Conservation (phyloP, 2,888 invertebrate genomes). For the Dyspetes luteomarginatus region DNA sequence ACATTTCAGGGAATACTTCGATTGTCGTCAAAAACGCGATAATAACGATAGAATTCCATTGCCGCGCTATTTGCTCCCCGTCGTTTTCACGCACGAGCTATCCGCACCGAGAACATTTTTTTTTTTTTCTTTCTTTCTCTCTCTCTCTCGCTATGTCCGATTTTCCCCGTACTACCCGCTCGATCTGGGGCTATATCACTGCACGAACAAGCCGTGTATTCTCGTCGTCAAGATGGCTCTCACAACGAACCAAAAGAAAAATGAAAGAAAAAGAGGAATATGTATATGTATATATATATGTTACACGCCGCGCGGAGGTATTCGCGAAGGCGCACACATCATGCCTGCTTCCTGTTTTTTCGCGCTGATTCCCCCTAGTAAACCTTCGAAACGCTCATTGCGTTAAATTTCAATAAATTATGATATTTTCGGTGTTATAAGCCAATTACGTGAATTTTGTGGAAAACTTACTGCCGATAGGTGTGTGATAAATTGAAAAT, state of each 20-base stretch:
- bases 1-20: conserved; percentile 22
- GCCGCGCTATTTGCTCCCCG: conserved; percentile 61
- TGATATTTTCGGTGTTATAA: not conserved
- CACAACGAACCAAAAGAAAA: conserved; percentile 59
- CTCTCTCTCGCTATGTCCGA: not conserved
- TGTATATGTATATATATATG: too few relatives aligned
- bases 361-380: conserved; percentile 23
- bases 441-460: not conserved
- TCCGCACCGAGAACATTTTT: conserved; percentile 1
- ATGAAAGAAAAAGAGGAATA: conserved; percentile 16
- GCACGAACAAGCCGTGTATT: conserved; percentile 73
- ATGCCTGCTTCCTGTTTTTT: conserved; percentile 50
- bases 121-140: not conserved
- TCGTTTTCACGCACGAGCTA: not conserved
- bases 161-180: conserved; percentile 16
- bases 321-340: conserved; percentile 43
- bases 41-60: conserved; percentile 70
- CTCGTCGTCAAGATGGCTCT: conserved; percentile 77
- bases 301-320: conserved; percentile 27
- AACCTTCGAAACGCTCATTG: not conserved
- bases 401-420: not conserved
- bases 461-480: not conserved
- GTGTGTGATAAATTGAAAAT: conserved; percentile 19
- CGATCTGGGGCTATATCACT: conserved; percentile 48
- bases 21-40: conserved; percentile 54